These are phyloP conservation scores for Cliona cf. orientalis DNA, from an alignment of 37 sponge, comb jelly and placozoan genomes.

Conservation along the genomic window DNA sequence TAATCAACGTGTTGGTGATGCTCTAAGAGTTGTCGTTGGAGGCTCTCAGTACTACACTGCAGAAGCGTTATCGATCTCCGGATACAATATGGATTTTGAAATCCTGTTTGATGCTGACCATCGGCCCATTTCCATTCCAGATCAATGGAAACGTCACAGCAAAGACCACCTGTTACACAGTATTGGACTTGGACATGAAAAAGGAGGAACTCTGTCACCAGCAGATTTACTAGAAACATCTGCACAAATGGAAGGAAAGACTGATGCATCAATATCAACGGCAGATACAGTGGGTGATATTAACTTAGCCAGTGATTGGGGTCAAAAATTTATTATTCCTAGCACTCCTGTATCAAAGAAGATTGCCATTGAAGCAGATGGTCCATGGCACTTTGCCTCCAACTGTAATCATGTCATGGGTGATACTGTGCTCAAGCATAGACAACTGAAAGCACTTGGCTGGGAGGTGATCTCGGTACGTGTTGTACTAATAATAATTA, in stretches of 20 bases:
- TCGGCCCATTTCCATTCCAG: constrained; percentile 27
- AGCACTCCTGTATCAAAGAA: not conserved
- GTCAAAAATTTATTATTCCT: not conserved
- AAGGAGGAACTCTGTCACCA: no score
- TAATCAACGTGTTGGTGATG: not conserved
- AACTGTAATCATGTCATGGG: constrained; percentile 48
- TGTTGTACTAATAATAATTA: no score
- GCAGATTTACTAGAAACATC: no score
- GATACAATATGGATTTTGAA: constrained; percentile 42
- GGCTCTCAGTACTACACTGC: not conserved
- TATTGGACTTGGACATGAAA: not conserved
- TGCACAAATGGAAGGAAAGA: no score
- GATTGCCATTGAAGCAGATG: constrained; percentile 70
- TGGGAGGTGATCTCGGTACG: constrained; percentile 65
- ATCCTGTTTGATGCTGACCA: constrained; percentile 22
- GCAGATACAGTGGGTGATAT: not conserved
- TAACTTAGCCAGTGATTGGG: constrained; percentile 67
- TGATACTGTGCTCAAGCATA: constrained; percentile 42
- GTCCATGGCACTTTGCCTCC: constrained; percentile 44
- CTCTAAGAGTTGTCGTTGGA: not conserved
- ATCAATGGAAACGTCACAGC: not conserved
- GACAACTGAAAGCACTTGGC: constrained; percentile 60
- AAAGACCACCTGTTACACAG: not conserved
- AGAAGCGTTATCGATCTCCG: not conserved
- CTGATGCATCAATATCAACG: no score